Conservation (phyloP, 2,888 invertebrate species). For the Amphiduros pacificus region DNA sequence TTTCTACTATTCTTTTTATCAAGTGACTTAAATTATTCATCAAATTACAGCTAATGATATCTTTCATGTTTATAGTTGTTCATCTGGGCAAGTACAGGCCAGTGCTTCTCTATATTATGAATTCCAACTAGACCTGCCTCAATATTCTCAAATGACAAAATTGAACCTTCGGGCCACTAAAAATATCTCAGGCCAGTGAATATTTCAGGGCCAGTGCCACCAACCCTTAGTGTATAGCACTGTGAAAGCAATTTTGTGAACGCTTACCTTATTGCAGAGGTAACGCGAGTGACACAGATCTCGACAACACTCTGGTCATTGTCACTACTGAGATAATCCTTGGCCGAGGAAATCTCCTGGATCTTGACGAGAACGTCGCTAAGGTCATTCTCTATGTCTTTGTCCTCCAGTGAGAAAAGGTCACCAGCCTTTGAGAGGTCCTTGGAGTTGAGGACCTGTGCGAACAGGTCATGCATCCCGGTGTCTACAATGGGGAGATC, state of each 20-base stretch:
- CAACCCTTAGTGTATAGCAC: no score
- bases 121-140: no score
- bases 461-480: slow-evolving; percentile 84
- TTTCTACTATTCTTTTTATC: no score
- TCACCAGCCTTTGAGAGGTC: slow-evolving; percentile 88
- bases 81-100: no score
- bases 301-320: slow-evolving; percentile 94
- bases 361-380: slow-evolving; percentile 73
- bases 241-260: not conserved
- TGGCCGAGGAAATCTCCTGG: slow-evolving; percentile 76
- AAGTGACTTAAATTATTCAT: no score
- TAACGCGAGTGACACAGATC: slow-evolving; percentile 88
- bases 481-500: not conserved
- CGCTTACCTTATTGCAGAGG: slow-evolving; percentile 77
- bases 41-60: no score
- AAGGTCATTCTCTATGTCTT: slow-evolving; percentile 67
- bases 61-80: no score
- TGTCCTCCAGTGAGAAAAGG: slow-evolving; percentile 84
- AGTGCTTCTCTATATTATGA: no score
- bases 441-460: slow-evolving; percentile 84
- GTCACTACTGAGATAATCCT: slow-evolving; percentile 82
- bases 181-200: no score
- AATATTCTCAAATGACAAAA: no score
- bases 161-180: no score
- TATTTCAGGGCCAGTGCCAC: no score